A percentile compares a stretch with the other conserved stretches of the same genome.
Evolutionary conservation across 2,797 vertebrate species (phyloP).

Genomic region (Sebastes hopkinsi): DNA sequence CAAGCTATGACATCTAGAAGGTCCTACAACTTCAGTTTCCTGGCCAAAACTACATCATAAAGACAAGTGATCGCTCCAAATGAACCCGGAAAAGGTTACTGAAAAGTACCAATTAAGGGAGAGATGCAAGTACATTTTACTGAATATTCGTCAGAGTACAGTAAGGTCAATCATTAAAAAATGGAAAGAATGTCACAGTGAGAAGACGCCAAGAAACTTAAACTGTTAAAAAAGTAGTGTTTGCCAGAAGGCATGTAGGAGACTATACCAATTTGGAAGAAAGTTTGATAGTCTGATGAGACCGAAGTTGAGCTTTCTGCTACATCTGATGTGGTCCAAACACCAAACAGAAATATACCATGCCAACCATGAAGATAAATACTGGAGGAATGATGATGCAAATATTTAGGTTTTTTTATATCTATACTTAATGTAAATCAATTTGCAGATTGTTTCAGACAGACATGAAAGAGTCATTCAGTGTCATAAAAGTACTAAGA

Average conservation of each 20-base stretch:
- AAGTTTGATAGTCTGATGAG: neutral
- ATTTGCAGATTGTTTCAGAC: neutral
- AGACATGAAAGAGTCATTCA: neutral
- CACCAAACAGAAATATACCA: neutral
- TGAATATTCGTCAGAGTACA: neutral
- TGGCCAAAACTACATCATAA: neutral
- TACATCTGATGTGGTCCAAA: neutral
- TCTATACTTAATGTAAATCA: neutral
- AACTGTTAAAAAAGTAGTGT: neutral
- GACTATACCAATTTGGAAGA: neutral
- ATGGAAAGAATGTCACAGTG: neutral
- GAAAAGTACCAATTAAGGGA: neutral
- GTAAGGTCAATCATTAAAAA: neutral
- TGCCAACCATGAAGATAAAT: neutral
- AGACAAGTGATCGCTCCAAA: neutral
- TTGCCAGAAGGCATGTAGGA: neutral
- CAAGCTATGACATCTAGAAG: neutral
- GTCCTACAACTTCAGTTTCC: neutral
- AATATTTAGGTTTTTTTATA: neutral
- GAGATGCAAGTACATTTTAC: neutral
- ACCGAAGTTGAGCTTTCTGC: neutral
- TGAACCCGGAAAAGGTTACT: neutral
- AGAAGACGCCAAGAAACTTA: neutral
- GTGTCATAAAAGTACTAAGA: neutral
- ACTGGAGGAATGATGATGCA: neutral